Evolutionary conservation across 92 coral and sea anemone genomes (phyloP), one percentile per base, ranked within the genome.

Genomic region (Actinostola sp.): DNA sequence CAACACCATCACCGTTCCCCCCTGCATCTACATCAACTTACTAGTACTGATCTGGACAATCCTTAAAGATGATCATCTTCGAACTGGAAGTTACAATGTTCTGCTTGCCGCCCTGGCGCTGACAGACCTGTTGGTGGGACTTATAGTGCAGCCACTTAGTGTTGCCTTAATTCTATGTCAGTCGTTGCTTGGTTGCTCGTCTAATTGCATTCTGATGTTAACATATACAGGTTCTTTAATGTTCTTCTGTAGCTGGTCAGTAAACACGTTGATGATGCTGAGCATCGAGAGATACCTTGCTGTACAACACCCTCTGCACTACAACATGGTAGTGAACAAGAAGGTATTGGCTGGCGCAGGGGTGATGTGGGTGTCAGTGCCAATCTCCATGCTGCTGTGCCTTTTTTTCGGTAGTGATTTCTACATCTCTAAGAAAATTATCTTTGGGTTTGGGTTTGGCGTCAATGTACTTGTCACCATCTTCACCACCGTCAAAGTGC

Each of bases 241-340:
- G 60, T 53, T 53, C 25, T 53, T 53, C 60, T 21, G 21, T 15
- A 53, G 31, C 60, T 53, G 60, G 60, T 53, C 60, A 1, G 9
- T 53, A 3, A 53, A 53, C 25, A 53, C 60, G 2, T 20, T 53
- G 32, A 53, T 53, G 60, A 53, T 53, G 15, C 20, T 53, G 25
- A 53, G 60, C 20, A 6, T 53, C 4, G 60, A 53, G 31, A 53
- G 60, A 53, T 24, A 53, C 20, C 28, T 53, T 3, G 29, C 60
- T 9, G 25, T 53, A 8, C 60, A 53, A 4, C 25, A 21, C 20
- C 60, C 60, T 10, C 60, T 53, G 2, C 8, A 7, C 8, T 53
- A 21, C 29, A 20, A 53, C 60, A 6, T 31, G 20, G 29, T 53
- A 2, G 31, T 24, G 5, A 53, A 53, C 32, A 53, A 53, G 31